Conservation (phyloP, 2,888 invertebrate genomes). For the Andrena bicolor region DNA sequence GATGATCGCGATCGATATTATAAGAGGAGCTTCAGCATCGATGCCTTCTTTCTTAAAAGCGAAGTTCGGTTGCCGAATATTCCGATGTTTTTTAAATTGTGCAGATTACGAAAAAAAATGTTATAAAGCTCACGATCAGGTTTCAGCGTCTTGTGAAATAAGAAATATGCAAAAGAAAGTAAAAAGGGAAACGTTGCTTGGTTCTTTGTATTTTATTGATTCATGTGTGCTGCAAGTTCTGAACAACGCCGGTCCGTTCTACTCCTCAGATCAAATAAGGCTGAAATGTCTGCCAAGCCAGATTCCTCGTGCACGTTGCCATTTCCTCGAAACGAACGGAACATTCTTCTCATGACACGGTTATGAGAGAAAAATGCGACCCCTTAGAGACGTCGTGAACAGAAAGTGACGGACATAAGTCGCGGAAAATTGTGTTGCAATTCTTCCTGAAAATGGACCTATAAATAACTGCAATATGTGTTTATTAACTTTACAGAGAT, state of each 20-base stretch:
- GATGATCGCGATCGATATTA: too few species aligned
- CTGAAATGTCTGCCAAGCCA: constrained; percentile 27
- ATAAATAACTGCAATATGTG: background rate
- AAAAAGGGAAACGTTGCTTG: background rate
- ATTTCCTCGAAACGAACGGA: background rate
- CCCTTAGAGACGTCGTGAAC: background rate
- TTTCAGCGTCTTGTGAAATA: background rate
- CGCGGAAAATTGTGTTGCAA: constrained; percentile 5
- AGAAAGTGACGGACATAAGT: background rate
- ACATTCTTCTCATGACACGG: constrained; percentile 22
- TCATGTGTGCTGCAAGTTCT: background rate
- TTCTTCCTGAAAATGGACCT: background rate
- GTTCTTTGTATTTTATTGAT: background rate
- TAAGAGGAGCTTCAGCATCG: too few species aligned
- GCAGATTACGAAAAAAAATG: too few species aligned
- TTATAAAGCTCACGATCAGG: too few species aligned
- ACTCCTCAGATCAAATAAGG: constrained; percentile 16
- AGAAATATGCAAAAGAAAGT: background rate
- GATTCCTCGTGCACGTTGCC: background rate
- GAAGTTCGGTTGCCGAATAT: too few species aligned
- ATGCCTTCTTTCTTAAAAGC: too few species aligned
- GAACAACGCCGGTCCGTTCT: constrained; percentile 1
- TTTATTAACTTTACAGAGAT: too few species aligned
- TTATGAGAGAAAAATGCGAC: constrained; percentile 31
- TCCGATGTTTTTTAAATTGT: too few species aligned